Conservation (phyloP, 1,140 invertebrate species). For the Stratiolaelaps scimitus region DNA sequence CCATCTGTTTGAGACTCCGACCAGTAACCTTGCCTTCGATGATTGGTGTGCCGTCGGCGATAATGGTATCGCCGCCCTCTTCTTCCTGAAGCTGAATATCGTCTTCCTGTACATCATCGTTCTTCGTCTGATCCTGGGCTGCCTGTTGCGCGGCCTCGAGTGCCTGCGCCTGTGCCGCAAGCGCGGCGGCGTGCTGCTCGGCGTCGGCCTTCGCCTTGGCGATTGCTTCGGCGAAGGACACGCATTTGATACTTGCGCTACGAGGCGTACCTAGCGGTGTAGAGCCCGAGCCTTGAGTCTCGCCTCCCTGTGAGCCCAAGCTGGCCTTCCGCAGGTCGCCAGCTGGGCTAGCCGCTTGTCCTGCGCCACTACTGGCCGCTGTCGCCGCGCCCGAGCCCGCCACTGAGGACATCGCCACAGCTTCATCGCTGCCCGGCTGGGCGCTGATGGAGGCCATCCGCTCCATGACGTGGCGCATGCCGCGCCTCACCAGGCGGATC, state of each 20-base stretch:
- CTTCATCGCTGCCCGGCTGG: neutral
- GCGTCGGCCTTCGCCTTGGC: constrained; percentile 25
- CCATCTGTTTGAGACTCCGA: constrained; percentile 14
- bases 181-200: constrained; percentile 14
- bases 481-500: constrained; percentile 26
- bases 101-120: neutral
- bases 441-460: constrained; percentile 28
- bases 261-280: constrained; percentile 23
- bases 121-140: neutral
- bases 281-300: constrained; percentile 16
- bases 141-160: constrained; percentile 23
- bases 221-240: constrained; percentile 17
- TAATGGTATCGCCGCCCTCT: neutral
- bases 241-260: constrained; percentile 28
- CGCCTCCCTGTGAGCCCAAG: constrained; percentile 22
- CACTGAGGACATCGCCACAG: no score
- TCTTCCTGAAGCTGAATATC: constrained; percentile 9
- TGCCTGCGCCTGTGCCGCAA: constrained; percentile 19
- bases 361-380: neutral
- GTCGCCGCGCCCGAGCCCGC: neutral
- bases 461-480: constrained; percentile 27
- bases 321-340: neutral
- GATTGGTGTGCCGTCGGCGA: neutral
- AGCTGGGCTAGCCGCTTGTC: no score
- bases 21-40: constrained; percentile 7